Conservation (phyloP, 2,888 invertebrate genomes). For the Tipula helvola region DNA sequence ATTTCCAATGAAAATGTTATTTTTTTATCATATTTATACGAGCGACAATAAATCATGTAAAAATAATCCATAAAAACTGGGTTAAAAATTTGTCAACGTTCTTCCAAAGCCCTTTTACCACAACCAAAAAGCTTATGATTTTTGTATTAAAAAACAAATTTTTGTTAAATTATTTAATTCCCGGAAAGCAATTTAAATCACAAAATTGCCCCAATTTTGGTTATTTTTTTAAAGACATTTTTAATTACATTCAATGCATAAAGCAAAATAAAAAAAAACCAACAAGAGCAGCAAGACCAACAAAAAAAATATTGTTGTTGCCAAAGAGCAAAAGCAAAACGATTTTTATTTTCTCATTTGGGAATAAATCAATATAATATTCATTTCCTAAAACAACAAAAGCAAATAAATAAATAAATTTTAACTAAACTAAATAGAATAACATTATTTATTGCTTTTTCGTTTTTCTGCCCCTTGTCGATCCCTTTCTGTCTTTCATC, state of each 20-base stretch:
- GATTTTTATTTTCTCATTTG: not conserved
- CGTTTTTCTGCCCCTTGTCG: not conserved
- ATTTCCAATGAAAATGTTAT: not conserved
- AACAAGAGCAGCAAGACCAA: not conserved
- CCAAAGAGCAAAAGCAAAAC: not conserved
- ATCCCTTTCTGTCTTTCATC: not conserved
- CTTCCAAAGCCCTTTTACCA: not conserved
- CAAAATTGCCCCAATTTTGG: not conserved
- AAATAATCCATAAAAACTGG: not conserved
- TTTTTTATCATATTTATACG: not conserved
- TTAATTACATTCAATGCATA: not conserved
- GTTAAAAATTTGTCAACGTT: not conserved
- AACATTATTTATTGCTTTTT: not conserved
- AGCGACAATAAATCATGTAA: not conserved
- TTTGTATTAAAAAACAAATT: not conserved
- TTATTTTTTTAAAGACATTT: not conserved
- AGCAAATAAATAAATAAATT: not conserved
- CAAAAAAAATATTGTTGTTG: not conserved
- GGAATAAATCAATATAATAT: not conserved
- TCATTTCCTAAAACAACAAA: not conserved
- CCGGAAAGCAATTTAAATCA: constrained; percentile 4
- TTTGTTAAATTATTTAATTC: not conserved
- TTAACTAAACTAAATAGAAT: not conserved
- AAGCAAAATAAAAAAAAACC: not conserved
- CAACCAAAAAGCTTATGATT: not conserved